phyloP scores from a whole-genome alignment of 2,797 vertebrate species.

The Dipus sagitta region DNA sequence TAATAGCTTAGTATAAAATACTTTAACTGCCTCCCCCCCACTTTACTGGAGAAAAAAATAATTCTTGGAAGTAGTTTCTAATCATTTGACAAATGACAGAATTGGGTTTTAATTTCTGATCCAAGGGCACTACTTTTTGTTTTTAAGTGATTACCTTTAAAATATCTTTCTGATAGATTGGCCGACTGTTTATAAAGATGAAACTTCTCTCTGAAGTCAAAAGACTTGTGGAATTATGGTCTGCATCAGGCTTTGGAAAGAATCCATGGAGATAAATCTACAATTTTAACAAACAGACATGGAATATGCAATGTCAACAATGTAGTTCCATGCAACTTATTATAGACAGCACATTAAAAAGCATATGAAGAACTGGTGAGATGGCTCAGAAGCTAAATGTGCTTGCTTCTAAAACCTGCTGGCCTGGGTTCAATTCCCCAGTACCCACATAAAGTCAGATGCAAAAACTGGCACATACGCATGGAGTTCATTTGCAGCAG shows the following conservation, averaged over 20 bases:
- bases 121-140: background rate
- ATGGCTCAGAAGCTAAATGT: too few relatives aligned
- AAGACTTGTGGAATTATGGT: conserved; percentile 91
- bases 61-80: conserved; percentile 43
- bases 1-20: conserved; percentile 6
- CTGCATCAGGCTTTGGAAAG: conserved; percentile 93
- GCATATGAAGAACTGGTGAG: background rate
- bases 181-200: conserved; percentile 94
- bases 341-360: background rate
- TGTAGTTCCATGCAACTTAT: background rate
- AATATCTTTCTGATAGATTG: conserved; percentile 95
- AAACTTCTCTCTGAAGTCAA: conserved; percentile 94
- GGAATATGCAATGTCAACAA: conserved; percentile 42
- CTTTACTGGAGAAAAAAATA: conserved; percentile 7
- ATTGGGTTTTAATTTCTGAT: conserved; percentile 53
- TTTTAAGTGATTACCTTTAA: conserved; percentile 92
- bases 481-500: too few relatives aligned
- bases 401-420: too few relatives aligned
- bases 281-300: conserved; percentile 72
- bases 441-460: too few relatives aligned
- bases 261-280: conserved; percentile 95
- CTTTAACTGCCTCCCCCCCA: background rate
- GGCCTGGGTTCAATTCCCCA: too few relatives aligned
- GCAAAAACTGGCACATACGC: too few relatives aligned
- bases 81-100: conserved; percentile 51